These are phyloP conservation scores for Ancistrus triradiatus DNA, from an alignment of 2,113 vertebrate species.

Conservation along the genomic window DNA sequence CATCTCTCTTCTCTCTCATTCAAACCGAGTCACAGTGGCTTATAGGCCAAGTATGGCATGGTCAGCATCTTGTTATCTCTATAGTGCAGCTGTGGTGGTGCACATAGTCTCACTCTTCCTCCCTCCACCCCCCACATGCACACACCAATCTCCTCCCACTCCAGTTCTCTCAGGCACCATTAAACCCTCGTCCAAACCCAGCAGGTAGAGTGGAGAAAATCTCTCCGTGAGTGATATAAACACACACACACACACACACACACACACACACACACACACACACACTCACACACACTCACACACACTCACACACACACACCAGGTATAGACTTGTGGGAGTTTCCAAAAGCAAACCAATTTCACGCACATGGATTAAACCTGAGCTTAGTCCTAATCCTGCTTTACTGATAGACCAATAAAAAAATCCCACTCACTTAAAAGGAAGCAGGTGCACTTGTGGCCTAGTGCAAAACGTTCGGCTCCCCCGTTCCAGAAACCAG, in stretches of 20 bases:
- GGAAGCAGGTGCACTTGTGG: no score
- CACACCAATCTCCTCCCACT: not conserved
- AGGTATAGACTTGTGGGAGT: not conserved
- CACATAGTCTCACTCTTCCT: no score
- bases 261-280: not conserved
- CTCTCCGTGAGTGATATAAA: no score
- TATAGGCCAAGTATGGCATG: not conserved
- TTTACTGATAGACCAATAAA: not conserved
- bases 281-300: not conserved
- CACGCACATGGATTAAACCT: not conserved
- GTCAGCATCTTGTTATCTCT: constrained; percentile 39
- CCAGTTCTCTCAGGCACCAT: constrained; percentile 9
- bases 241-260: no score
- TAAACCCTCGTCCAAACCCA: constrained; percentile 19
- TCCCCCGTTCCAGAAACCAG: no score
- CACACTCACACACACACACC: not conserved
- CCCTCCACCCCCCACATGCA: no score
- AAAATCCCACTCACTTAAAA: no score
- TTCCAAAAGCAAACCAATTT: not conserved
- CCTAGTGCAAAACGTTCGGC: no score
- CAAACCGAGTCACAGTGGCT: not conserved
- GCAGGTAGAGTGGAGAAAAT: no score
- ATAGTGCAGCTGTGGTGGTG: constrained; percentile 27
- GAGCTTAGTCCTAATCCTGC: not conserved
- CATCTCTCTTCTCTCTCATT: constrained; percentile 22